Base-by-base conservation (phyloP, 2,113 vertebrate genomes). In the Alaudala cheleensis region DNA sequence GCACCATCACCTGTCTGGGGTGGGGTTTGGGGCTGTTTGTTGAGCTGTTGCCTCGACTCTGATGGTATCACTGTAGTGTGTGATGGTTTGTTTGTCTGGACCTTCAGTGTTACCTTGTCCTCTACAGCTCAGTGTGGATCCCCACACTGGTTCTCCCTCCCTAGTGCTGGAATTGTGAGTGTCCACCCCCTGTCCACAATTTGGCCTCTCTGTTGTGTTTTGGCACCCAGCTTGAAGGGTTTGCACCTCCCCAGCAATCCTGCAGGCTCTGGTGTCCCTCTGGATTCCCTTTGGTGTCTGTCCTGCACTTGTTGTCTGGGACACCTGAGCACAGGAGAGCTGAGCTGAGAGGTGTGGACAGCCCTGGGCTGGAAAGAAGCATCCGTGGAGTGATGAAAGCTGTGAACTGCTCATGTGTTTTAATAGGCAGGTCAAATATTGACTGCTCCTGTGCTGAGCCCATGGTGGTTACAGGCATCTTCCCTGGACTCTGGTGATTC, bases 1-100 rank as follows among this genome's bases (percentile, higher is more conserved):
- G 8, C 56, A 37, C 65, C 11, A 2, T n/a, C 26, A 8, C 74
- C 71, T 82, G 29, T 0, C 1, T 42, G 62, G 47, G 42, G 1
- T 44, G 54, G 13, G n/a, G 42, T 56, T 47, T 51, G 57, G 53
- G 80, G 82, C n/a, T 90, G 31, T 86, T 64, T 67, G 50, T 58
- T 40, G 72, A 78, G 72, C 82, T 94, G 19, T 62, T 66, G 23
- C 66, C 42, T 85, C 56, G 73, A 0, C 28, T 90, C 33, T 51
- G 60, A 8, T 10, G 5, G 3, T 40, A 21, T 44, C 29, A 1
- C 47, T 74, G 4, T 60, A 18, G 44, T 8, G 20, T 39, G 92
- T 89, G 58, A 50, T 74, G 65, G 28, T 82, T 82, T 21, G 76
- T 84, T 53, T 66, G 89, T 95, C 64, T 78, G 51, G 37, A 89